Evolutionary conservation across 1,140 invertebrate species (phyloP).

Genomic region (Eriocheir sinensis): DNA sequence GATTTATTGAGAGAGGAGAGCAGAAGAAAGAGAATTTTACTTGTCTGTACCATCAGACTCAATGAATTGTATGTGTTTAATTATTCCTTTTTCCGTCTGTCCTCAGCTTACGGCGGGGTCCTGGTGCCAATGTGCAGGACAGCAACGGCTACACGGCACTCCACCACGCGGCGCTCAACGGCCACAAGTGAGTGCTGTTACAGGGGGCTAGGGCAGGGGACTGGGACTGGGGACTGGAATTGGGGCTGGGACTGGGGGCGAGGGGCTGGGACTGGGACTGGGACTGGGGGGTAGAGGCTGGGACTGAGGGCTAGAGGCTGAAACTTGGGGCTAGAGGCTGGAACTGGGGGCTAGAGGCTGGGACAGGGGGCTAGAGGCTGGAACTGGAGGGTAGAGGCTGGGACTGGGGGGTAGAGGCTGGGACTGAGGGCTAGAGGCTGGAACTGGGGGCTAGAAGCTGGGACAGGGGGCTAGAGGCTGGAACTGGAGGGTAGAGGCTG

Average conservation of each 20-base stretch:
- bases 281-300: background rate
- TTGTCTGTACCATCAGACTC: no score
- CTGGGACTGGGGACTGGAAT: background rate
- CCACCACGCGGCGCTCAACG: slow-evolving; percentile 96
- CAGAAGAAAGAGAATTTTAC: no score
- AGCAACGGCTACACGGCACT: slow-evolving; percentile 96
- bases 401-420: no score
- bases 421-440: no score
- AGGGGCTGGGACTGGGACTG: background rate
- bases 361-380: no score
- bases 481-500: no score
- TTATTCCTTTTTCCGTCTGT: background rate
- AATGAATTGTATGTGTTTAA: no score
- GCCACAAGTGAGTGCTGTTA: slow-evolving; percentile 89
- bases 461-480: background rate
- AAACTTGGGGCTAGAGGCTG: no score
- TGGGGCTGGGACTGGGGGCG: background rate
- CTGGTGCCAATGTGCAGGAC: slow-evolving; percentile 96
- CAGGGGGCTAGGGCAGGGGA: background rate
- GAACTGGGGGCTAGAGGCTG: no score
- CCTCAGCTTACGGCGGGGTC: slow-evolving; percentile 91
- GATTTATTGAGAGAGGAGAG: no score
- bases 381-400: no score
- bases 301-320: background rate
- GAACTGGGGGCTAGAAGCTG: no score